Percentiles rank a stretch among this genome's conserved stretches.
Evolutionary conservation across 2,797 vertebrate genomes (phyloP).

Genomic region (Sebastolobus altivelis): DNA sequence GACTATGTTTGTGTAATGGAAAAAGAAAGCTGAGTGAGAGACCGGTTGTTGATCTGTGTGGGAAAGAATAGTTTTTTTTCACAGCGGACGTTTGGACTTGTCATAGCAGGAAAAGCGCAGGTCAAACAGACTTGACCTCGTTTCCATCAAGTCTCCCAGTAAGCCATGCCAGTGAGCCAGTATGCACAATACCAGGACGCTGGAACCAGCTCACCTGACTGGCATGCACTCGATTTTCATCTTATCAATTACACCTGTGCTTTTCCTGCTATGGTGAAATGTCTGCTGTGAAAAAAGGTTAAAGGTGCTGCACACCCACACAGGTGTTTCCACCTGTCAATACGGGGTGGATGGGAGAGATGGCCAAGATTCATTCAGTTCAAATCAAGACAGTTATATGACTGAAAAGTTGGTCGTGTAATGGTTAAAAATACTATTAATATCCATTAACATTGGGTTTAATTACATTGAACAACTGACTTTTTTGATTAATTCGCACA

Average conservation of each 20-base stretch:
- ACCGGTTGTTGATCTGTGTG: not conserved
- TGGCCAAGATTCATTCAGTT: not conserved
- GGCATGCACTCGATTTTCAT: not conserved
- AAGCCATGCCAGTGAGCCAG: not conserved
- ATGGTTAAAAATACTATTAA: not conserved
- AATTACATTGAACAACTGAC: not conserved
- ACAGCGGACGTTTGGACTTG: not conserved
- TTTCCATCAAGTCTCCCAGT: not conserved
- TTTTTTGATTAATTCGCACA: too few species aligned
- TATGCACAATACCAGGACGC: not conserved
- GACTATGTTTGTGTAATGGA: slow-evolving; percentile 20
- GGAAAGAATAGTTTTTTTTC: not conserved
- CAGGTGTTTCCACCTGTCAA: slow-evolving; percentile 7
- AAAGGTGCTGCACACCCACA: not conserved
- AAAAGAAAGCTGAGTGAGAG: not conserved
- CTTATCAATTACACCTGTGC: not conserved
- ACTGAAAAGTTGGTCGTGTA: not conserved
- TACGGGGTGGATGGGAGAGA: not conserved
- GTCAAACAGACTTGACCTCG: not conserved
- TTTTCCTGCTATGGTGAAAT: not conserved
- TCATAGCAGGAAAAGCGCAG: not conserved
- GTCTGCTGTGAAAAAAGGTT: not conserved
- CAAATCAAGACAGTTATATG: not conserved
- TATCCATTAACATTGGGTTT: not conserved
- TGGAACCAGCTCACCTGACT: not conserved